Evolutionary conservation across 2,888 invertebrate genomes (phyloP), one percentile per base, ranked within the genome.

Genomic region (Temnothorax unifasciatus): DNA sequence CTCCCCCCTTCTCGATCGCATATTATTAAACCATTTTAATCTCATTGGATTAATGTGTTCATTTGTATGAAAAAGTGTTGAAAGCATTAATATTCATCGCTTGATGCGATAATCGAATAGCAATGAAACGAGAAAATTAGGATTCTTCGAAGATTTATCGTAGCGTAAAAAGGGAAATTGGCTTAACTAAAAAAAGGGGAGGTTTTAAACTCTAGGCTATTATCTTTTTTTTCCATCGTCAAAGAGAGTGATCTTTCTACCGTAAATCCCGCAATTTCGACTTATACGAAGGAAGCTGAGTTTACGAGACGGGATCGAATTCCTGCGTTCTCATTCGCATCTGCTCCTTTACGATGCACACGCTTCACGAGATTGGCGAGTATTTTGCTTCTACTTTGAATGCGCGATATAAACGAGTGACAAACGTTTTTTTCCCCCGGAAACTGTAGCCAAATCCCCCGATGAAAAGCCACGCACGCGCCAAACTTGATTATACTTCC

Each of bases 221-320:
- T 79, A 79, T 69, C 59, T 68, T 52, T 44, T 34, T 44, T 66
- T 59, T n/a, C 38, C 15, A 69, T 69, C 34, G 41, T 47, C 71
- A 18, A 34, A 59, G 34, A 38, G 57, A 71, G 34, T 38, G 71
- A 66, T 71, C 75, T 79, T 73, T 79, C 66, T 15, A 54, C 71
- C 61, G 25, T 71, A 63, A 83, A 73, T 85, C 59, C 47, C 64
- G 69, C 74, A 84, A 75, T 85, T 85, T 84, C 74, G 63, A 81
- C 59, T 84, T 84, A 81, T 84, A 75, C 68, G 79, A 61, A 63
- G 11, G 59, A 73, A 73, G 64, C 41, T 69, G 79, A 38, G 21
- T 84, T 74, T 85, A 83, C 57, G 77, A 61, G 38, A 34, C 2
- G 34, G 81, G 38, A 34, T 83, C 44, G 74, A 83, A 69, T 29